These are phyloP conservation scores for Coreius guichenoti DNA, from an alignment of 2,797 vertebrate species.

Conservation along the genomic window DNA sequence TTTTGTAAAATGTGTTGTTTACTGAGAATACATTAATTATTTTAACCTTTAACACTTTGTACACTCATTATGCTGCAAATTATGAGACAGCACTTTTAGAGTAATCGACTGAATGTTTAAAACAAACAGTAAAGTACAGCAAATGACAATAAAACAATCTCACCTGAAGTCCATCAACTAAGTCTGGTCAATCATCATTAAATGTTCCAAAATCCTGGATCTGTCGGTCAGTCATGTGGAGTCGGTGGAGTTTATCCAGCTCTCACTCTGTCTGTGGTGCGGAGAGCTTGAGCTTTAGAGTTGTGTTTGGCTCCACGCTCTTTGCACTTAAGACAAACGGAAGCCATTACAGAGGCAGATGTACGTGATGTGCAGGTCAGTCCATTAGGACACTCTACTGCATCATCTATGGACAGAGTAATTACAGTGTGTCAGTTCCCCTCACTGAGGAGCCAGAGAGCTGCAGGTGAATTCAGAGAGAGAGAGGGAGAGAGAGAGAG, in stretches of 20 bases:
- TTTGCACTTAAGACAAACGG: constrained; percentile 20
- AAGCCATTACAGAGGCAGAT: constrained; percentile 21
- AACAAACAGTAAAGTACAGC: not conserved
- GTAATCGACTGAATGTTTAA: not conserved
- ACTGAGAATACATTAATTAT: not conserved
- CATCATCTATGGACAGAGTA: constrained; percentile 20
- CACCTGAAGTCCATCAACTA: constrained; percentile 33
- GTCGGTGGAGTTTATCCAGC: constrained; percentile 26
- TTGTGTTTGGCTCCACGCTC: not conserved
- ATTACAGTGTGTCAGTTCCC: constrained; percentile 5
- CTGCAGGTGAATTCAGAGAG: constrained; percentile 19
- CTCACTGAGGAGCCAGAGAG: constrained; percentile 20
- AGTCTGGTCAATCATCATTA: constrained; percentile 5
- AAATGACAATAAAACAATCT: constrained; percentile 28
- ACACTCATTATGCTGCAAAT: too few relatives aligned
- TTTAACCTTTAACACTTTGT: not conserved
- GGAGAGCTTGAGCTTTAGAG: constrained; percentile 5
- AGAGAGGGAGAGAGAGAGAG: constrained; percentile 22
- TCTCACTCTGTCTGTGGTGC: constrained; percentile 2
- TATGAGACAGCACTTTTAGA: not conserved
- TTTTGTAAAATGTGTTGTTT: not conserved
- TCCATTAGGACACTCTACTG: constrained; percentile 30
- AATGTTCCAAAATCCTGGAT: constrained; percentile 8
- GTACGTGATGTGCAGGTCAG: constrained; percentile 27
- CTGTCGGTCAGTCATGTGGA: not conserved